These are phyloP conservation scores for Molossus molossus DNA, from an alignment of 2,797 vertebrate species.

Conservation along the genomic window DNA sequence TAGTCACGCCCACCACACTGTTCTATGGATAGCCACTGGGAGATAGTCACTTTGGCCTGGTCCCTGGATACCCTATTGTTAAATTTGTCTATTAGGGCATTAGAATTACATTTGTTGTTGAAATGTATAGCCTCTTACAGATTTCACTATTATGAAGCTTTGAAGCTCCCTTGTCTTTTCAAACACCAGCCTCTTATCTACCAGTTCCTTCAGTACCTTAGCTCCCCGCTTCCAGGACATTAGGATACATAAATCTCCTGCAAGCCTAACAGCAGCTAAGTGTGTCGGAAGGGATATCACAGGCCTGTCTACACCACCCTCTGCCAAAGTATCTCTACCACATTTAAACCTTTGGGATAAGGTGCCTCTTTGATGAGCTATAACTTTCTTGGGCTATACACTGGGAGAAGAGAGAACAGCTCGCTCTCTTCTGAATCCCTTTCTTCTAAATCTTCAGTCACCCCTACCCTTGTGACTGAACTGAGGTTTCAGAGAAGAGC, in stretches of 20 bases:
- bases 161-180: neutral
- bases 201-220: neutral
- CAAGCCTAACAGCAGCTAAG: neutral
- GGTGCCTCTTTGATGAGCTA: neutral
- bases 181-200: neutral
- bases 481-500: neutral
- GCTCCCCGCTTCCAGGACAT: neutral
- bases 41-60: neutral
- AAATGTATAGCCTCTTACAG: neutral
- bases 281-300: neutral
- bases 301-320: neutral
- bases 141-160: neutral
- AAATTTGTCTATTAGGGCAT: neutral
- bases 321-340: neutral
- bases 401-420: neutral
- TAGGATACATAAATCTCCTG: neutral
- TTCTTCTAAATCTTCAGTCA: neutral
- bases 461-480: neutral
- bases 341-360: neutral
- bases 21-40: neutral
- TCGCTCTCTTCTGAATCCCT: neutral
- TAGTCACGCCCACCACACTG: neutral
- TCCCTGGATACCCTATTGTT: neutral
- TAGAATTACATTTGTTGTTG: neutral
- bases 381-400: neutral